phyloP scores from a whole-genome alignment of 2,113 vertebrate species.

The Mohoua ochrocephala region DNA sequence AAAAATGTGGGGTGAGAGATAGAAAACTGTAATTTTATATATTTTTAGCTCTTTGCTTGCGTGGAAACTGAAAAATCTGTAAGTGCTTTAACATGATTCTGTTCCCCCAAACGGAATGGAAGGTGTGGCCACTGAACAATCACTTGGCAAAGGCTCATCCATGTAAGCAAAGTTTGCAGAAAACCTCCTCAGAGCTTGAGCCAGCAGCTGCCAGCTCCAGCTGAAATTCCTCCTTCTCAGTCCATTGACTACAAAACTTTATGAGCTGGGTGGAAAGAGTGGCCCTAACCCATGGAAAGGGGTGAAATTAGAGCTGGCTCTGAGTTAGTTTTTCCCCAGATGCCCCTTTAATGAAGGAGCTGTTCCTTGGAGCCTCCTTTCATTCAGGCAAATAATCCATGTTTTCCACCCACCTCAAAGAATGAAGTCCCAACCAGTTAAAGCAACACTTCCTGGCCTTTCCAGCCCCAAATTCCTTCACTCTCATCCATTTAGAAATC shows the following conservation, averaged over 20 bases:
- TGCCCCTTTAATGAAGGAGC: neutral
- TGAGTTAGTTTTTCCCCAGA: neutral
- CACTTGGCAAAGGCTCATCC: neutral
- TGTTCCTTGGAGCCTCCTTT: neutral
- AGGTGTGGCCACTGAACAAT: neutral
- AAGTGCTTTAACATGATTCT: neutral
- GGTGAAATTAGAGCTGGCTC: neutral
- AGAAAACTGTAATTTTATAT: neutral
- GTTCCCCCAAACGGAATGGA: neutral
- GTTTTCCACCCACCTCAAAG: neutral
- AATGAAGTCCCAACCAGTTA: neutral
- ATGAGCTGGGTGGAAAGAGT: neutral
- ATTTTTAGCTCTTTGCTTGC: neutral
- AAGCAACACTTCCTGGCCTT: neutral
- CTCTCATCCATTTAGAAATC: neutral
- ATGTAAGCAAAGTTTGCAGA: neutral
- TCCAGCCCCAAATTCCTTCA: neutral
- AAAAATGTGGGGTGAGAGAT: neutral
- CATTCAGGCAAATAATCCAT: neutral
- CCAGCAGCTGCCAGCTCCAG: neutral
- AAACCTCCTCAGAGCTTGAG: neutral
- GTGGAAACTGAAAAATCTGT: neutral
- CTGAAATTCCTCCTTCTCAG: neutral
- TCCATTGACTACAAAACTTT: neutral
- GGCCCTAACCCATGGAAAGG: neutral